Evolutionary conservation across 1,140 invertebrate genomes (phyloP).

Genomic region (Formica selysi): DNA sequence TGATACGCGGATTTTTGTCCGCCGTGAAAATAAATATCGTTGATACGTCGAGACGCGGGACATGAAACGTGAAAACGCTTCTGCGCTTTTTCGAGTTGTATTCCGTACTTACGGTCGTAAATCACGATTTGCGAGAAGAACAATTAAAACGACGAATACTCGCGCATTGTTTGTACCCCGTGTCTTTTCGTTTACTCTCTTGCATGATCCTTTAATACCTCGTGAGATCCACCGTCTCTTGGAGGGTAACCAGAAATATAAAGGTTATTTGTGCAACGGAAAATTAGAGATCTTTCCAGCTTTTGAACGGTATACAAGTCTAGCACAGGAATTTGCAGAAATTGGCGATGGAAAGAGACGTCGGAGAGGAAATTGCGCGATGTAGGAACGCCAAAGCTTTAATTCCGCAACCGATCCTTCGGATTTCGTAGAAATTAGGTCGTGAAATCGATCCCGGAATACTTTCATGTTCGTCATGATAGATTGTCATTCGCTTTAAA

Average conservation of each 20-base stretch:
- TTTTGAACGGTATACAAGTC: background rate
- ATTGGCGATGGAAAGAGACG: conserved; percentile 14
- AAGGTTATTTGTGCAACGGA: conserved; percentile 12
- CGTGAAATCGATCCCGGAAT: conserved; percentile 28
- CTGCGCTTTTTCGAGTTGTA: conserved; percentile 35
- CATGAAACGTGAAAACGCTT: conserved; percentile 21
- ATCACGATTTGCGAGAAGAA: conserved; percentile 42
- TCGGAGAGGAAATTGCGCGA: conserved; percentile 33
- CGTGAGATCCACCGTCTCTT: conserved; percentile 9
- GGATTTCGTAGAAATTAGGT: conserved; percentile 28
- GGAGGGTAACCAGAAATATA: conserved; percentile 33
- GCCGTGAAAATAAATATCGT: conserved; percentile 47
- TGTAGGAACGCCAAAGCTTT: conserved; percentile 28
- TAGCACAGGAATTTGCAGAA: conserved; percentile 7
- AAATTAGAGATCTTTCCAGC: conserved; percentile 32
- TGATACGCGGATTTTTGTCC: conserved; percentile 42
- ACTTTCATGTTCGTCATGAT: background rate
- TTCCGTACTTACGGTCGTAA: conserved; percentile 29
- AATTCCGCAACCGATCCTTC: conserved; percentile 27
- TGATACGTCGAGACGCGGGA: conserved; percentile 11
- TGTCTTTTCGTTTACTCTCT: conserved; percentile 51
- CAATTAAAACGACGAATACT: conserved; percentile 52
- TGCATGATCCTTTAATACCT: conserved; percentile 46
- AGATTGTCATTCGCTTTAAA: background rate
- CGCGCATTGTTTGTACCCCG: conserved; percentile 34